phyloP scores from a whole-genome alignment of 2,797 vertebrate species.

The Glyptemys insculpta region DNA sequence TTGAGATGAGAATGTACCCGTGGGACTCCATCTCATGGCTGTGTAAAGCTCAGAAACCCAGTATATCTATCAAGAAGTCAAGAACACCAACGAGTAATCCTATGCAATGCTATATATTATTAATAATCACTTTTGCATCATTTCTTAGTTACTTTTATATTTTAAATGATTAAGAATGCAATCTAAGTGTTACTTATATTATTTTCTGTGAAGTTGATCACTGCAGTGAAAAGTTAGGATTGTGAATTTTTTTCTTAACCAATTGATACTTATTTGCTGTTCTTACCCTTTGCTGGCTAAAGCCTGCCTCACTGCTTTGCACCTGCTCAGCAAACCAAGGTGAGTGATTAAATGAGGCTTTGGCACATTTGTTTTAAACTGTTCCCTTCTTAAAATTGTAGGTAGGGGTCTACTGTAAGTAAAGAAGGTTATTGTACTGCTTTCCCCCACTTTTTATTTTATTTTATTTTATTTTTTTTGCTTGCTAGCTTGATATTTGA shows the following conservation, averaged over 20 bases:
- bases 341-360: slow-evolving; percentile 77
- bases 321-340: slow-evolving; percentile 83
- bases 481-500: slow-evolving; percentile 76
- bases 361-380: slow-evolving; percentile 60
- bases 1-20: slow-evolving; percentile 28
- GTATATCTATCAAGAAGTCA: slow-evolving; percentile 49
- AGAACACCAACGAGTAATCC: slow-evolving; percentile 49
- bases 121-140: slow-evolving; percentile 48
- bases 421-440: slow-evolving; percentile 45
- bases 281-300: slow-evolving; percentile 86
- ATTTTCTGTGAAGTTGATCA: slow-evolving; percentile 61
- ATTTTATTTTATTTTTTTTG: slow-evolving; percentile 36
- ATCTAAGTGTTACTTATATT: slow-evolving; percentile 34
- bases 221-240: slow-evolving; percentile 65
- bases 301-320: slow-evolving; percentile 82
- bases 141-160: slow-evolving; percentile 25
- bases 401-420: slow-evolving; percentile 19
- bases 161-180: slow-evolving; percentile 49
- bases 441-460: background rate
- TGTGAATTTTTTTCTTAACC: slow-evolving; percentile 74
- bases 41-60: slow-evolving; percentile 41
- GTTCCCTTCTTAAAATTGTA: slow-evolving; percentile 46
- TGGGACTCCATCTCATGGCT: slow-evolving; percentile 41
- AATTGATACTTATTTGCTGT: slow-evolving; percentile 82
- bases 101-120: slow-evolving; percentile 22